Base-by-base conservation (phyloP, 1,140 invertebrate genomes). In the Heliconius hewitsoni region DNA sequence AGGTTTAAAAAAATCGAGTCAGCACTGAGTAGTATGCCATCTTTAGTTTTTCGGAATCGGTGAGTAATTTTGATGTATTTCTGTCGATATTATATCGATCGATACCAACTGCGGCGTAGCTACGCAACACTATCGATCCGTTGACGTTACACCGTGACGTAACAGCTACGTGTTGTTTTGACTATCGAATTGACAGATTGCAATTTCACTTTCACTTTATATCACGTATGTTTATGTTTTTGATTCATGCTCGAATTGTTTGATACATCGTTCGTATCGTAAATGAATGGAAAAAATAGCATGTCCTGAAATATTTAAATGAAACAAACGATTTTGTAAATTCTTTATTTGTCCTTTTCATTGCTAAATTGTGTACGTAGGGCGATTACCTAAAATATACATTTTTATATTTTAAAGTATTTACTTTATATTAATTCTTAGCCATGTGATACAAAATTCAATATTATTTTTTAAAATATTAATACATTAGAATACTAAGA, bases 11-110 rank as follows among this genome's bases (percentile, higher is more conserved):
- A 83, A 86, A 92, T 91, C 78, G 90, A 92, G 84, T 84, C 87
- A 75, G 82, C 84, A 82, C 86, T 81, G 82, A 92, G 84, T 89
- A 89, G 85, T 88, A 94, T 94, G 93, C 93, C 93, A 79, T 92
- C 93, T 81, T 92, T 94, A 92, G 89, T 94, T 86, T 92, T 90
- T 91, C 86, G 89, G 84, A 90, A 93, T 89, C 86, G 93, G 93
- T 94, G 88, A 93, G 93, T 93, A 74, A 76, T 60, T 76, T 81
- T 80, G 72, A 74, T 66, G 27, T 66, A 37, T 66, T 83, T 82
- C 81, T 75, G 78, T 74, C 70, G 34, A 77, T 55, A 71, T 71
- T 16, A 57, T 57, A 80, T 70, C 75, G 81, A 88, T 90, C 87
- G 83, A 89, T 89, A 87, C 77, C 16, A 82, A 84, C 79, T 82